Evolutionary conservation across 2,888 invertebrate genomes (phyloP).

Genomic region (Yponomeuta cagnagella): DNA sequence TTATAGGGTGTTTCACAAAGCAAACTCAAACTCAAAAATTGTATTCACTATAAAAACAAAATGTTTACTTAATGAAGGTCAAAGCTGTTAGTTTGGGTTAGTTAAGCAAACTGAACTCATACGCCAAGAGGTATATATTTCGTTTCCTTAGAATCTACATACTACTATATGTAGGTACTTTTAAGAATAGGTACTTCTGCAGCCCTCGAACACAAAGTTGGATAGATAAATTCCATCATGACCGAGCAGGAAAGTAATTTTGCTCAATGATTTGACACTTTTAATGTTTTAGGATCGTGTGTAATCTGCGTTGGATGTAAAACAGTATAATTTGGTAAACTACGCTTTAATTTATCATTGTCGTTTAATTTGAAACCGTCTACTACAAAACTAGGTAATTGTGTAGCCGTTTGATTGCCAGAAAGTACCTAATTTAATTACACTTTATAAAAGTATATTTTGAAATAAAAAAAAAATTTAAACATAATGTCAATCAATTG

Average conservation of each 20-base stretch:
- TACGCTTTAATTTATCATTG: slow-evolving; percentile 51
- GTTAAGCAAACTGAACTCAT: background rate
- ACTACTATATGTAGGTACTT: no score
- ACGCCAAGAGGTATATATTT: background rate
- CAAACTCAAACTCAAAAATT: background rate
- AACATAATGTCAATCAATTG: no score
- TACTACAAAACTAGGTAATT: background rate
- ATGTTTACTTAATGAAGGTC: no score
- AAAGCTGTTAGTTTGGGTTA: no score
- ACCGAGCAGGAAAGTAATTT: slow-evolving; percentile 49
- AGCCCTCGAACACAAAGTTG: background rate
- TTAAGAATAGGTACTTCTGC: no score
- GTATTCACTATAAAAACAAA: no score
- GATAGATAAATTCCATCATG: slow-evolving; percentile 19
- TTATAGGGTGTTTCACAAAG: background rate
- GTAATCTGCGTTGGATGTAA: slow-evolving; percentile 15
- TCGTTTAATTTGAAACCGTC: slow-evolving; percentile 5
- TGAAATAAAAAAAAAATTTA: no score
- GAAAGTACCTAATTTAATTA: no score
- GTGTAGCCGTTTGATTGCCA: background rate
- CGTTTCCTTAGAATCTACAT: background rate
- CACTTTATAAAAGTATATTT: no score
- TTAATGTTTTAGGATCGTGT: slow-evolving; percentile 30
- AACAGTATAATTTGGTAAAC: slow-evolving; percentile 45
- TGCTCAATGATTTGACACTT: slow-evolving; percentile 59